These are phyloP conservation scores for Ischnura elegans DNA, from an alignment of 2,888 invertebrate genomes.

Conservation along the genomic window DNA sequence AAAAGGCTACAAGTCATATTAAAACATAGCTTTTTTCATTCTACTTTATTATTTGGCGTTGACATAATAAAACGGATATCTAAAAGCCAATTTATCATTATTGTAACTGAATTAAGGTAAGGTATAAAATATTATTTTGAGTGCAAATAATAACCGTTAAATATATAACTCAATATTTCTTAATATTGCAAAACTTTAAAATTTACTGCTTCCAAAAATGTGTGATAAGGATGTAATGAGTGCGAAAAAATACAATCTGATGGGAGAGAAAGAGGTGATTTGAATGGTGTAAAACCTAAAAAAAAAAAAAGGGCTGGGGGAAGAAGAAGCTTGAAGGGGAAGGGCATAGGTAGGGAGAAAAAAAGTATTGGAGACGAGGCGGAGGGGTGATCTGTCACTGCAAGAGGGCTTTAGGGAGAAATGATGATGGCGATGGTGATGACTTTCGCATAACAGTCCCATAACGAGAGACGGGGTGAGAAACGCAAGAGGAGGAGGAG, in stretches of 20 bases:
- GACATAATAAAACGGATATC: too few relatives aligned
- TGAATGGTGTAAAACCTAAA: not conserved
- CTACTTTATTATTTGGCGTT: too few relatives aligned
- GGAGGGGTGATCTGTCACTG: not conserved
- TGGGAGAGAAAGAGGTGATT: not conserved
- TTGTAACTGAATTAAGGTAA: too few relatives aligned
- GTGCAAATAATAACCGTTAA: not conserved
- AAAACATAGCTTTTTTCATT: too few relatives aligned
- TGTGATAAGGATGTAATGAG: too few relatives aligned
- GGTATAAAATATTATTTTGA: not conserved
- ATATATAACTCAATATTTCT: too few relatives aligned
- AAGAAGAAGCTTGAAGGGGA: not conserved
- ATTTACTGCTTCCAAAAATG: too few relatives aligned
- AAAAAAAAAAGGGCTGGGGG: not conserved
- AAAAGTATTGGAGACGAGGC: not conserved
- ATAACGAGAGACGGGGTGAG: not conserved
- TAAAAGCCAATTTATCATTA: too few relatives aligned
- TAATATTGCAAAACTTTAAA: too few relatives aligned
- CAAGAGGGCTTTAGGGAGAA: not conserved
- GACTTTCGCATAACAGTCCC: not conserved
- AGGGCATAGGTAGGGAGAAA: not conserved
- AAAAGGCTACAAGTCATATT: too few relatives aligned
- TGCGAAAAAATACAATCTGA: too few relatives aligned
- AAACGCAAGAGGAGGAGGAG: not conserved
- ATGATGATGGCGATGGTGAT: not conserved